phyloP scores from a whole-genome alignment of 1,140 invertebrate species.

The Conus ventricosus region DNA sequence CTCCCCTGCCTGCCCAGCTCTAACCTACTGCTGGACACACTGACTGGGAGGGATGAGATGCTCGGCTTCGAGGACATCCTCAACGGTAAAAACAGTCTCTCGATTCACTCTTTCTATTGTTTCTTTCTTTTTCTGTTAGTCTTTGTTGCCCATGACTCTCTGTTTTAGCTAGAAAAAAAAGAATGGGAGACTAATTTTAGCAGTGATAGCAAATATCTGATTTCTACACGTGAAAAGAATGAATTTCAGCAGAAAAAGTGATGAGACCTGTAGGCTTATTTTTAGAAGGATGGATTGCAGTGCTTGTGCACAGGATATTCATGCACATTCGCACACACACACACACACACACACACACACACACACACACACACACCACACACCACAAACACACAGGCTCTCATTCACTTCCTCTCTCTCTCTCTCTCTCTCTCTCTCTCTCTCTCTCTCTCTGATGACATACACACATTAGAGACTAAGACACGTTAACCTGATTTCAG shows the following conservation, averaged over 20 bases:
- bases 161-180: neutral
- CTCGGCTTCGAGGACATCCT: conserved; percentile 90
- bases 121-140: neutral
- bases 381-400: too few species aligned
- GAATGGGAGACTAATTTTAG: neutral
- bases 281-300: too few species aligned
- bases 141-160: neutral
- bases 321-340: too few species aligned
- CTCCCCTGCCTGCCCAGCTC: conserved; percentile 72
- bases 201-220: too few species aligned
- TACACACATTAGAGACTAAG: neutral
- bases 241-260: too few species aligned
- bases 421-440: neutral
- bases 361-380: too few species aligned
- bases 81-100: conserved; percentile 76
- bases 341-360: too few species aligned
- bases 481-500: neutral
- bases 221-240: too few species aligned
- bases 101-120: neutral
- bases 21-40: conserved; percentile 71
- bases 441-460: neutral
- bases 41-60: conserved; percentile 82
- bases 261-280: too few species aligned
- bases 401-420: neutral
- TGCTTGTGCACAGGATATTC: too few species aligned